A percentile compares a stretch with the other conserved stretches of the same genome.
Evolutionary conservation across 2,113 vertebrate species (phyloP).

Genomic region (Oncorhynchus gorbuscha): DNA sequence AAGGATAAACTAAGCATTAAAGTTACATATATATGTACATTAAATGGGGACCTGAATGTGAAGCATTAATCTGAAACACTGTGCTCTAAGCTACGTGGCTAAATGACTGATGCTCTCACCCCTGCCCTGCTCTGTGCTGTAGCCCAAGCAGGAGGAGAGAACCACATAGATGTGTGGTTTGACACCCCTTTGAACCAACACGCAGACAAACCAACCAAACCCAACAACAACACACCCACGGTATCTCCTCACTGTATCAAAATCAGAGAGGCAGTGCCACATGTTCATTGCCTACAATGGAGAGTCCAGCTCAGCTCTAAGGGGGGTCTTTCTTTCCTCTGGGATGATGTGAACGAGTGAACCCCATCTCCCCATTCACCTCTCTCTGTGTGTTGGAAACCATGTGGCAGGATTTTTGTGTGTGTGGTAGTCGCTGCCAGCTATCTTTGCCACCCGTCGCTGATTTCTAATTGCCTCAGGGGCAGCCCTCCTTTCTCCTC

Average conservation of each 20-base stretch:
- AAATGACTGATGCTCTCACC: not conserved
- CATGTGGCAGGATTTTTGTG: not conserved
- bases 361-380: constrained; percentile 20
- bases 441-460: constrained; percentile 86
- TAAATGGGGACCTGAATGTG: not conserved
- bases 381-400: not conserved
- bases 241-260: not conserved
- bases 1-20: constrained; percentile 16
- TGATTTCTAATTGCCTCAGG: constrained; percentile 66
- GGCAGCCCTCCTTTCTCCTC: constrained; percentile 65
- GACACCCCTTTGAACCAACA: not conserved
- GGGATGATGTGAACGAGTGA: constrained; percentile 20
- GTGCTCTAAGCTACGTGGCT: not conserved
- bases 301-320: constrained; percentile 40
- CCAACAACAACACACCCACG: not conserved
- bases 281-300: constrained; percentile 34
- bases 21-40: constrained; percentile 11
- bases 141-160: not conserved
- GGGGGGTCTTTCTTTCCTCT: constrained; percentile 22
- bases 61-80: constrained; percentile 7
- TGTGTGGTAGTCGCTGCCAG: constrained; percentile 33
- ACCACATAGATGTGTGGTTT: not conserved
- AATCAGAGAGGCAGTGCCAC: constrained; percentile 33
- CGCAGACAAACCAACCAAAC: not conserved
- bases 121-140: not conserved